A percentile compares a stretch with the other conserved stretches of the same genome.
phyloP scores from a whole-genome alignment of 2,113 vertebrate genomes.

The Propithecus coquereli region DNA sequence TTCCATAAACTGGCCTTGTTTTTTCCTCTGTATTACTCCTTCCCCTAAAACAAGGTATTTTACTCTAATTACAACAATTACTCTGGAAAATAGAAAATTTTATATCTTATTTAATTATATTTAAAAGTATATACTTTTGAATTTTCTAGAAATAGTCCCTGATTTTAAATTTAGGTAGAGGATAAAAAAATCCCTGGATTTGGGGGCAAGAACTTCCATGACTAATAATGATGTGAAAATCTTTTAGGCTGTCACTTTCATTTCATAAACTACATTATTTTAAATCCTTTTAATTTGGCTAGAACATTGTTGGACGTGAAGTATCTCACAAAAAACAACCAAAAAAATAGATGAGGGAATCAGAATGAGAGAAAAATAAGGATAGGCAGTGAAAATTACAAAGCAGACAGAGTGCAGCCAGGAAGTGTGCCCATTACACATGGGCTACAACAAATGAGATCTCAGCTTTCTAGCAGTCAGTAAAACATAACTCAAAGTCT shows the following conservation, averaged over 20 bases:
- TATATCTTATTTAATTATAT: not conserved
- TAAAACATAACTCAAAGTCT: not conserved
- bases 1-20: not conserved
- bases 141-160: not conserved
- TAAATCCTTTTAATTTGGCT: not conserved
- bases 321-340: not conserved
- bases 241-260: not conserved
- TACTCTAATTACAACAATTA: not conserved
- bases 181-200: not conserved
- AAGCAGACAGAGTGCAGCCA: not conserved
- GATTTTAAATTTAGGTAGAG: not conserved
- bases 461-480: not conserved
- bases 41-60: not conserved
- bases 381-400: not conserved
- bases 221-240: slow-evolving; percentile 1
- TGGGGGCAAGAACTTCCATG: not conserved
- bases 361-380: not conserved
- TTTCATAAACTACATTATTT: slow-evolving; percentile 9
- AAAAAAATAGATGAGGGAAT: not conserved
- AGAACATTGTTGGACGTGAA: not conserved
- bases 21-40: not conserved
- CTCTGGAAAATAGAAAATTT: not conserved
- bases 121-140: not conserved
- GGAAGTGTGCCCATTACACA: not conserved
- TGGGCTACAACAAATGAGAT: not conserved